A percentile compares a stretch with the other conserved stretches of the same genome.
phyloP scores from a whole-genome alignment of 2,888 invertebrate species.

The Eupithecia vulgata region DNA sequence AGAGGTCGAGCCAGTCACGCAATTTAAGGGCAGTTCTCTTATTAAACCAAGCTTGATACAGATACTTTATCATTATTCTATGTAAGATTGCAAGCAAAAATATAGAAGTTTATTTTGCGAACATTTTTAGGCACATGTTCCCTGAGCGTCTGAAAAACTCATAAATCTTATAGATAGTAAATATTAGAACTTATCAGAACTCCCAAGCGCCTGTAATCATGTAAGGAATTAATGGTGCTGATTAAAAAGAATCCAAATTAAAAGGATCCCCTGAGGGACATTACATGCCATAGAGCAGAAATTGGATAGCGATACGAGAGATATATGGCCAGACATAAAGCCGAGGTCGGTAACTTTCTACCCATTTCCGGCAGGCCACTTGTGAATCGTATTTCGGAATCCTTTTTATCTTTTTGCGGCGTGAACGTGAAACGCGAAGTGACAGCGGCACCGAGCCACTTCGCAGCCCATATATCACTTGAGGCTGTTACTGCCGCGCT shows the following conservation, averaged over 20 bases:
- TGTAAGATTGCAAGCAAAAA: slow-evolving; percentile 1
- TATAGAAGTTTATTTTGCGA: slow-evolving; percentile 8
- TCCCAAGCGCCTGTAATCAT: slow-evolving; percentile 48
- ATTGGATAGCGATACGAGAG: slow-evolving; percentile 81
- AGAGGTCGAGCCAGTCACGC: slow-evolving; percentile 65
- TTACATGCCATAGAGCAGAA: slow-evolving; percentile 81
- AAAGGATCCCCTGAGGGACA: slow-evolving; percentile 73
- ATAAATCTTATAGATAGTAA: slow-evolving; percentile 42
- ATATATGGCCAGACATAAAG: slow-evolving; percentile 81
- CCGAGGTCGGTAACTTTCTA: slow-evolving; percentile 78
- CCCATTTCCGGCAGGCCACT: slow-evolving; percentile 82
- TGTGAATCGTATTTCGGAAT: slow-evolving; percentile 81
- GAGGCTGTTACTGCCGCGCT: slow-evolving; percentile 75
- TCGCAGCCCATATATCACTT: slow-evolving; percentile 82
- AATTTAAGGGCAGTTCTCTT: slow-evolving; percentile 53
- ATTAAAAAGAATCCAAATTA: slow-evolving; percentile 77
- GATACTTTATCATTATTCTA: background rate
- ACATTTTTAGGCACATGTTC: slow-evolving; percentile 18
- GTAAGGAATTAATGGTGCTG: slow-evolving; percentile 67
- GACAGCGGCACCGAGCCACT: slow-evolving; percentile 81
- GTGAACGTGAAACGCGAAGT: slow-evolving; percentile 74
- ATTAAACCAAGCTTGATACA: slow-evolving; percentile 18
- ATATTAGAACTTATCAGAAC: slow-evolving; percentile 41
- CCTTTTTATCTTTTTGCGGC: slow-evolving; percentile 82
- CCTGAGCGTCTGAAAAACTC: slow-evolving; percentile 26